Percentiles rank a stretch among this genome's conserved stretches.
Conservation (phyloP, 2,888 invertebrate genomes). For the Autographa gamma region DNA sequence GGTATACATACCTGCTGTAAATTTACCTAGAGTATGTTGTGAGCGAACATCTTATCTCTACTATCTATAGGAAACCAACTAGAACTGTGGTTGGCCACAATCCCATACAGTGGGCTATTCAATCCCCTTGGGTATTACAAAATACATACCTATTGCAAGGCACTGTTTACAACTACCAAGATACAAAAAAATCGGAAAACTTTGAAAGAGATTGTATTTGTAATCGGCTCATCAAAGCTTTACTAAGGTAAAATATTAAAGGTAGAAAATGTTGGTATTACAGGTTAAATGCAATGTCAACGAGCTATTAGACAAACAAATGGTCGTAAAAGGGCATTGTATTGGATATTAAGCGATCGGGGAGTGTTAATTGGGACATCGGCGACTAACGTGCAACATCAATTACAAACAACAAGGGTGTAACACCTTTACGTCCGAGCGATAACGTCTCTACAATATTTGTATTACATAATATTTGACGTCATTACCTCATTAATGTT, state of each 20-base stretch:
- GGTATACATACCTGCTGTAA: neutral
- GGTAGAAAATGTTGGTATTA: constrained; percentile 40
- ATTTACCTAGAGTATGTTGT: neutral
- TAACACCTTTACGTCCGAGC: constrained; percentile 50
- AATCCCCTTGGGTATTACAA: neutral
- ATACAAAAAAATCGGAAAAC: neutral
- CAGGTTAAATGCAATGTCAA: constrained; percentile 56
- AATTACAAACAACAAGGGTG: constrained; percentile 55
- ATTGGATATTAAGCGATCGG: constrained; percentile 73
- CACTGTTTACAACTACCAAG: neutral
- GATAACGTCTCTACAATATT: constrained; percentile 45
- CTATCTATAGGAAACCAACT: neutral
- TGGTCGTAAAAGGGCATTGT: constrained; percentile 72
- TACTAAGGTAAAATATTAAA: constrained; percentile 7
- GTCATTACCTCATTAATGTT: constrained; percentile 39
- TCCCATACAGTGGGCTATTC: neutral
- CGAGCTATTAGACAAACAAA: constrained; percentile 71
- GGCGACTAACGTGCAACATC: constrained; percentile 58
- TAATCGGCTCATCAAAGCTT: neutral
- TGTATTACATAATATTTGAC: constrained; percentile 47
- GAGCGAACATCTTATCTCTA: neutral
- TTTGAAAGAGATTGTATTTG: neutral
- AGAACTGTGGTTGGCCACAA: neutral
- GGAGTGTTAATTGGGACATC: constrained; percentile 70
- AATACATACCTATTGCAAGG: neutral